Evolutionary conservation across 2,888 invertebrate genomes (phyloP), one percentile per base, ranked within the genome.

Genomic region (Cenopis cana): DNA sequence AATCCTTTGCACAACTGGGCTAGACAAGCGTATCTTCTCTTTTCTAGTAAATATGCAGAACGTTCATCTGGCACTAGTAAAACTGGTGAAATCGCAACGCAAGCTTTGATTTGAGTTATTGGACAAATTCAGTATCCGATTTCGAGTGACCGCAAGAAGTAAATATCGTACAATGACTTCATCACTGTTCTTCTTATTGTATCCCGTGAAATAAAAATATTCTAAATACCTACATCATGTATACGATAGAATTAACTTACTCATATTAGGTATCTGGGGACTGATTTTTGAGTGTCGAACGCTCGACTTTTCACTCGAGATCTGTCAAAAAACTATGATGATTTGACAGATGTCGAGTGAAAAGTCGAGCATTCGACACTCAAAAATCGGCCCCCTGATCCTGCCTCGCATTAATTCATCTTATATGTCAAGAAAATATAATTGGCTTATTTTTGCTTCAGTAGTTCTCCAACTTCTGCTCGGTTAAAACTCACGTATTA

Each of bases 401-500:
- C n/a, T n/a, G n/a, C n/a, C n/a, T n/a, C n/a, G n/a, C n/a, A n/a
- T n/a, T n/a, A 46, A 8, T 46, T 14, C n/a, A 46, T 41, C 5
- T 14, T 14, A 41, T 8, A 46, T 46, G n/a, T 46, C 33, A 33
- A 33, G 46, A n/a, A 46, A 46, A n/a, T 46, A n/a, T 46, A 46
- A 46, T 46, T 46, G n/a, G 6, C 41, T n/a, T 46, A 46, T n/a
- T 62, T 33, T 8, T 50, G 18, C 62, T 62, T 36, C 36, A 62
- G 62, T 56, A 38, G 66, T 14, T 49, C n/a, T 33, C n/a, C 12
- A 24, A 24, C 20, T n/a, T 36, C n/a, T n/a, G 56, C 33, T 14
- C 8, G 24, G 55, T 54, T 18, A n/a, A n/a, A n/a, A n/a, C n/a
- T n/a, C n/a, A n/a, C n/a, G n/a, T n/a, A n/a, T n/a, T n/a, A n/a